Percentiles rank a stretch among this genome's conserved stretches.
Evolutionary conservation across 2,797 vertebrate genomes (phyloP).

Genomic region (Neosalanx taihuensis): DNA sequence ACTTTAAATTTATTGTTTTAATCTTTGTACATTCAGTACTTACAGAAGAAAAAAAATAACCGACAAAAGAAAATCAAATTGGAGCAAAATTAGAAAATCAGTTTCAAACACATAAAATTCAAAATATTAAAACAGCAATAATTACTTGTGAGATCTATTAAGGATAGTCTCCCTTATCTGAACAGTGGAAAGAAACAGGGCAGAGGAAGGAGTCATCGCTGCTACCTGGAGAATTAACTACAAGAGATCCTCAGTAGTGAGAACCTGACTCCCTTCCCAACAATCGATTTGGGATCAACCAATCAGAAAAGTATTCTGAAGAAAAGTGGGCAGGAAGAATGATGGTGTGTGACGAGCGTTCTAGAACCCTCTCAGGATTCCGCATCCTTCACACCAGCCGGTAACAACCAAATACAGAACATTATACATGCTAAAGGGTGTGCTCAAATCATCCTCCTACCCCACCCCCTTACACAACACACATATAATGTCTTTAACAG

Average conservation of each 20-base stretch:
- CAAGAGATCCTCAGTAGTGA: not conserved
- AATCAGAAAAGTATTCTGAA: not conserved
- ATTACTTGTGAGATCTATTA: conserved; percentile 49
- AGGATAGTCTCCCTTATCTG: conserved; percentile 47
- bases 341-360: not conserved
- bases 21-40: conserved; percentile 78
- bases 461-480: conserved; percentile 20
- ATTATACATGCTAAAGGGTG: conserved; percentile 5
- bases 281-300: not conserved
- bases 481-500: conserved; percentile 11
- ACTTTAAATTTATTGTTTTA: conserved; percentile 64
- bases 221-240: not conserved
- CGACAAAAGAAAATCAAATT: conserved; percentile 18
- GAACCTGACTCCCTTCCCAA: not conserved
- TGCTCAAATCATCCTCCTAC: conserved; percentile 20
- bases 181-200: conserved; percentile 52
- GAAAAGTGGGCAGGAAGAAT: not conserved
- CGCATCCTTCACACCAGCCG: not conserved
- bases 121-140: conserved; percentile 70
- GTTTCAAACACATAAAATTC: conserved; percentile 58
- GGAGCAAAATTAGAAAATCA: conserved; percentile 48
- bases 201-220: conserved; percentile 25
- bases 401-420: conserved; percentile 9
- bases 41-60: conserved; percentile 53
- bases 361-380: not conserved